Base-by-base conservation (phyloP, 53 echinoderm and acorn worm genomes). In the Arbacia lixula region DNA sequence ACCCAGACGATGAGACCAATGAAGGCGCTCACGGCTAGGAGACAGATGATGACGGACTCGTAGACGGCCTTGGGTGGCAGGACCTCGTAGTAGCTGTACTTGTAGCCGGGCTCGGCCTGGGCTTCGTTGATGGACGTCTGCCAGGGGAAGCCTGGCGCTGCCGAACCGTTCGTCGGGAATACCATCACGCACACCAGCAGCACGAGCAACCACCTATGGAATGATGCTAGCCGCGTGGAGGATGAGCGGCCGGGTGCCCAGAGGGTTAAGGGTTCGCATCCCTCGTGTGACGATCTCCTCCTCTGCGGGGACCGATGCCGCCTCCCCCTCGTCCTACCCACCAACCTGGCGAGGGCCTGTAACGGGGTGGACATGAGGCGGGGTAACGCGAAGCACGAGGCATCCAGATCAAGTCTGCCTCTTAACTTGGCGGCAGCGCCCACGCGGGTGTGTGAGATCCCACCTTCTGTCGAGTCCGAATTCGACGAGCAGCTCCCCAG, bases 1-100 rank as follows among this genome's bases (percentile, higher is more conserved):
- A 95, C 89, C 95, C 95, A 95, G 0, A 95, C 91, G 4, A 95
- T 85, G 41, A 95, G 91, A 12, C 93, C 93, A 8, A 95, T 87
- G 53, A 95, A 95, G 6, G 91, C 93, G 40, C 93, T 95, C 26
- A 91, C 71, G 2, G 95, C 93, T 14, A 95, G 79, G 34, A 95
- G 84, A 54, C 95, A 95, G 62, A 95, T 95, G 19, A 81, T 81
- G 62, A 81, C 82, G 25, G 82, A 81, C 21, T 81, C 82, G 65
- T 81, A 81, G 30, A 42, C 63, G 8, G 82, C 62, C 9, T 81
- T 62, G 2, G 82, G 64, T 22, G 82, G 82, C 41, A 81, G 49
- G 9, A 63, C 38, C 61, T 63, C 42, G 43, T 81, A 81, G 33
- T n/a, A 81, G 49, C 63, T 63, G 63, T 63, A 19, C 35, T 63